Base-by-base conservation (phyloP, 1,140 invertebrate genomes). In the Zelostemma sp. region DNA sequence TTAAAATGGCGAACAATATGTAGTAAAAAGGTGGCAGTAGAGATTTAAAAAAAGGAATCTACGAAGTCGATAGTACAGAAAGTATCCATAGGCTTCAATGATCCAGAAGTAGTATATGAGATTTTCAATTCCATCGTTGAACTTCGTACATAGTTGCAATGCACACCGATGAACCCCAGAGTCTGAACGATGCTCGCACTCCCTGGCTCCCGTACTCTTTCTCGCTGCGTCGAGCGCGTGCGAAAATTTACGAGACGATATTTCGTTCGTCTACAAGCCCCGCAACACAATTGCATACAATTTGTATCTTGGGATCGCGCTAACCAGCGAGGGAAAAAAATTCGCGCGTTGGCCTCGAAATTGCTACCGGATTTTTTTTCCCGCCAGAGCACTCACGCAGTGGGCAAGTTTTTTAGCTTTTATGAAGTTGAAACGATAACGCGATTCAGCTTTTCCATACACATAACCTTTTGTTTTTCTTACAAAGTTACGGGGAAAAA, bases 221-320 rank as follows among this genome's bases (percentile, higher is more conserved):
- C 55, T 25, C 38, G 41, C 15, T 8, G 45, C 15, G 45, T 40
- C 18, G 15, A 47, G 12, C 6, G 38, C 35, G 12, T 19, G 35
- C 18, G 56, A 9, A 63, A 71, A 73, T 75, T 73, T 72, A 75
- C 63, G 68, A 50, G 57, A 69, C 54, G 51, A 70, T 72, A 74
- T 73, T 74, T 74, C 54, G 47, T 51, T 64, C 48, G 47, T 28
- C 56, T 60, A 68, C 61, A 62, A 61, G 65, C 60, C 31, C 60
- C 53, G 57, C 51, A 48, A 54, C 47, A 43, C 49, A 54, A 56
- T 69, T 68, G 64, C 60, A 67, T 67, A 59, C 49, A 55, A 65
- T 68, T 65, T 65, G 63, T 67, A 62, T 48, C 50, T 21, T 6
- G 46, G 40, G 35, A 35, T 53, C 50, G 12, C 19, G 50, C 41